Percentiles rank a stretch among this genome's conserved stretches.
Conservation (phyloP, 2,113 vertebrate species). For the Notothenia rossii region DNA sequence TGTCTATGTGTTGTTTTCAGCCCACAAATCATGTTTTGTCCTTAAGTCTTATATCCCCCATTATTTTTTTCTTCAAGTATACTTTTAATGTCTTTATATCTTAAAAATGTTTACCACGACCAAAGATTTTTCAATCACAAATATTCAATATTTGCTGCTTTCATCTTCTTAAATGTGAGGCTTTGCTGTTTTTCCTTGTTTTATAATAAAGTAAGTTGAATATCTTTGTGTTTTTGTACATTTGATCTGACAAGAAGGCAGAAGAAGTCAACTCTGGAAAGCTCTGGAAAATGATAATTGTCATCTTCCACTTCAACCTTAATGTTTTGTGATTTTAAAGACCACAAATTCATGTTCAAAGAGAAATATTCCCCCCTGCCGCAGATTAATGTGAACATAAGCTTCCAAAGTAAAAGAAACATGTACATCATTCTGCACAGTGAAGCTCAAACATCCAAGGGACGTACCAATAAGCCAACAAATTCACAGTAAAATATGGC, state of each 20-base stretch:
- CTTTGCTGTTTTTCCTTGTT: background rate
- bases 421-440: background rate
- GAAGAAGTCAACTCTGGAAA: background rate
- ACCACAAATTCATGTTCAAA: background rate
- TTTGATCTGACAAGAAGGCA: background rate
- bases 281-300: background rate
- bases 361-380: background rate
- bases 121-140: too few relatives aligned
- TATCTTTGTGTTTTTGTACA: background rate
- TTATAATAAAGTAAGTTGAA: background rate
- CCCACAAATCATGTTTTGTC: background rate
- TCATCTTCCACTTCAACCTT: too few relatives aligned
- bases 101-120: background rate
- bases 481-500: too few relatives aligned
- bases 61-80: background rate
- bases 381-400: background rate
- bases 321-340: too few relatives aligned
- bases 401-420: background rate
- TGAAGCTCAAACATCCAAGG: background rate
- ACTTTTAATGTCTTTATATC: background rate
- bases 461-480: background rate
- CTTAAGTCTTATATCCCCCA: background rate
- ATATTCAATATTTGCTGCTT: background rate
- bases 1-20: background rate
- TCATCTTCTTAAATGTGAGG: too few relatives aligned